Evolutionary conservation across 2,888 invertebrate species (phyloP), one percentile per base, ranked within the genome.

Genomic region (Meloe dianella): DNA sequence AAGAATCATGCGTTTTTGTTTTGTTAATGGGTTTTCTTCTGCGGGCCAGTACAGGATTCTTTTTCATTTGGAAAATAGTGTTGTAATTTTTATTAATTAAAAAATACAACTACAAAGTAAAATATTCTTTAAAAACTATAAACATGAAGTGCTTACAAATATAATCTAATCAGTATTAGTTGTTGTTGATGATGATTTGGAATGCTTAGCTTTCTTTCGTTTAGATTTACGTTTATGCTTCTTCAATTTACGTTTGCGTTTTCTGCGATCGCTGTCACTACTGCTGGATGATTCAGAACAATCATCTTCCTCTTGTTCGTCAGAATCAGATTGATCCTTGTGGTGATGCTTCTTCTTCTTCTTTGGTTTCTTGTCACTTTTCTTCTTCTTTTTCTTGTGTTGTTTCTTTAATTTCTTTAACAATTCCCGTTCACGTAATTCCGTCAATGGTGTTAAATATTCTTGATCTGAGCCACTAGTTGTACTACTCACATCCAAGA

Each of bases 401-500:
- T 86, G 85, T 71, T 90, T 89, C 63, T 89, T 88, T 64, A 91
- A 81, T 79, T 92, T 92, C 74, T 90, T 89, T 66, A 88, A 86
- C 0, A 95, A 81, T 81, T 95, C 95, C 64, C 91, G 90, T 78
- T 93, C 92, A 22, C 95, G 85, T 47, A 95, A 82, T 70, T 90
- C 91, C 30, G 93, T 94, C 61, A 96, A 82, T 0, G 96, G 96
- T 0, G 95, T 95, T 1, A 91, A 85, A 80, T 94, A 94, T 73
- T 96, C 92, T 56, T 89, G 87, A 71, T 92, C 92, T 24, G 92
- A 92, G 76, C 96, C 96, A 68, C 95, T 96, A 77, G 96, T 96
- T 5, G 97, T 97, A 77, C 96, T 96, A 80, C 96, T 96, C 0
- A 97, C 94, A 82, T 97, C 97, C 65, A 97, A 83, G 1, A 97